Conservation (phyloP, 2,113 vertebrate species). For the Syngnathus scovelli region DNA sequence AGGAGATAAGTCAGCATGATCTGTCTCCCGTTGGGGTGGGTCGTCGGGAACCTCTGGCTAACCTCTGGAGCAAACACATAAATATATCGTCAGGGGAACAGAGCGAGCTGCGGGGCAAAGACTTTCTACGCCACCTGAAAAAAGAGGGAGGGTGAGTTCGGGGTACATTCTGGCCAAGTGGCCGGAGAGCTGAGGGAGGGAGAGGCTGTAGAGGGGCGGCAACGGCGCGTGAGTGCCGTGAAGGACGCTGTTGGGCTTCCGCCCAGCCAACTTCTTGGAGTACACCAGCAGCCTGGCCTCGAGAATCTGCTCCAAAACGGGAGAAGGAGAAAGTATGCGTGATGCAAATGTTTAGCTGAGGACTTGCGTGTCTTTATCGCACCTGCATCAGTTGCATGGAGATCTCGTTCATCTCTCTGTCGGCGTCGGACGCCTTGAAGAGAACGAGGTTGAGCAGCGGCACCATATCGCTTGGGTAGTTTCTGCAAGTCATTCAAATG, state of each 20-base stretch:
- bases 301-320: slow-evolving; percentile 76
- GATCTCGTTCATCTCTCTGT: slow-evolving; percentile 95
- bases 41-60: slow-evolving; percentile 92
- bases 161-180: slow-evolving; percentile 95
- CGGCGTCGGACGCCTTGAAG: slow-evolving; percentile 94
- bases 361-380: not conserved
- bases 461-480: slow-evolving; percentile 91
- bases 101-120: slow-evolving; percentile 1
- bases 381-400: slow-evolving; percentile 99
- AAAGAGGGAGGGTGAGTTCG: slow-evolving; percentile 92
- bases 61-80: slow-evolving; percentile 75
- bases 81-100: slow-evolving; percentile 20
- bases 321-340: not conserved
- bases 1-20: slow-evolving; percentile 95
- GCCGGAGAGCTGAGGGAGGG: slow-evolving; percentile 82
- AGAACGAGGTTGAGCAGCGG: slow-evolving; percentile 91
- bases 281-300: slow-evolving; percentile 89
- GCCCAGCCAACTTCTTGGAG: slow-evolving; percentile 86
- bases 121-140: slow-evolving; percentile 76
- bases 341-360: not conserved
- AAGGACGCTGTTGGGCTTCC: slow-evolving; percentile 83
- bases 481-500: slow-evolving; percentile 67
- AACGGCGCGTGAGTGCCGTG: slow-evolving; percentile 86
- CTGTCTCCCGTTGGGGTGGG: slow-evolving; percentile 91
- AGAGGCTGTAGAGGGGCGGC: slow-evolving; percentile 90